Conservation (phyloP, 2,113 vertebrate species). For the Periophthalmodon schlosseri region DNA sequence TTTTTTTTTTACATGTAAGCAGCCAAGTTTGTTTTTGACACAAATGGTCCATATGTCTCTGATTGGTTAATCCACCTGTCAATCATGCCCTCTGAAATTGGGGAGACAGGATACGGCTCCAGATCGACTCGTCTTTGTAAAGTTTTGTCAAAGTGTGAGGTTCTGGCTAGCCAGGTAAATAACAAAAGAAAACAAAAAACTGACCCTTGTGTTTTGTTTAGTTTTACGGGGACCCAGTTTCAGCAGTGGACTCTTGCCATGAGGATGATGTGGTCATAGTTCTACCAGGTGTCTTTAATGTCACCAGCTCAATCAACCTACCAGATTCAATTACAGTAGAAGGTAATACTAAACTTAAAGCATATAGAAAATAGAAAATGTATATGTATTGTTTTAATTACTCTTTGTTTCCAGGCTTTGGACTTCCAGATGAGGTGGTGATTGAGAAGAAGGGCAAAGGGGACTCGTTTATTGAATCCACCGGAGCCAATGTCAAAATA, state of each 20-base stretch:
- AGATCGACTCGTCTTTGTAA: too few relatives aligned
- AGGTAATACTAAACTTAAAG: slow-evolving; percentile 67
- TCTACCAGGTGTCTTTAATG: slow-evolving; percentile 84
- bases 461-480: slow-evolving; percentile 89
- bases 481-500: slow-evolving; percentile 81
- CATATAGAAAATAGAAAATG: neutral
- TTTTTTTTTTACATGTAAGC: too few relatives aligned
- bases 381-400: neutral
- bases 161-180: too few relatives aligned
- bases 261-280: slow-evolving; percentile 85
- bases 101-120: too few relatives aligned
- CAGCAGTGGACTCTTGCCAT: slow-evolving; percentile 81
- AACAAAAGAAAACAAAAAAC: too few relatives aligned
- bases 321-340: slow-evolving; percentile 88
- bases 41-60: too few relatives aligned
- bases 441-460: slow-evolving; percentile 90
- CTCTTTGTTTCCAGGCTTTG: slow-evolving; percentile 80
- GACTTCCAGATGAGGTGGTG: slow-evolving; percentile 90
- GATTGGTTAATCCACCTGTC: too few relatives aligned
- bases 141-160: too few relatives aligned
- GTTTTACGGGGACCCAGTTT: slow-evolving; percentile 85
- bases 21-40: too few relatives aligned
- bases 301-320: slow-evolving; percentile 80
- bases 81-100: too few relatives aligned
- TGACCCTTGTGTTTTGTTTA: slow-evolving; percentile 47